Conservation (phyloP, 2,797 vertebrate species). For the Lagorchestes hirsutus region DNA sequence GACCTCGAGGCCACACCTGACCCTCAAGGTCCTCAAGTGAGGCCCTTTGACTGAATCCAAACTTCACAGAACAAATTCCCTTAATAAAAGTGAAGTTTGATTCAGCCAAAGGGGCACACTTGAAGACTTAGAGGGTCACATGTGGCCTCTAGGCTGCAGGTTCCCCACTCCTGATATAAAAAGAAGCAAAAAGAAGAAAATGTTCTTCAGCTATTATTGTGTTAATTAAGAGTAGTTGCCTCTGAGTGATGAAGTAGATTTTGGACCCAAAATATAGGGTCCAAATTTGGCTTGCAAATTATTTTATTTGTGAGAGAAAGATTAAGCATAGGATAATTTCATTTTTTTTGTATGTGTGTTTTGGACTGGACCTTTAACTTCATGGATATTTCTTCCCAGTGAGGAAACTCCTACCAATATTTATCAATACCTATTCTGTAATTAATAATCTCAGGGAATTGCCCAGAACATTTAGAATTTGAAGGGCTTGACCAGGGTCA, state of each 20-base stretch:
- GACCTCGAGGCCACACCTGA: no score
- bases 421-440: background rate
- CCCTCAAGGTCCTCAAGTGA: no score
- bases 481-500: background rate
- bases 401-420: background rate
- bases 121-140: no score
- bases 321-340: background rate
- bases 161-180: slow-evolving; percentile 8
- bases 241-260: slow-evolving; percentile 5
- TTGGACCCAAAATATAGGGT: background rate
- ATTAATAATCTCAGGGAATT: background rate
- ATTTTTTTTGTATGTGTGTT: background rate
- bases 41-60: no score
- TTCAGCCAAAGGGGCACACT: no score
- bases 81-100: no score
- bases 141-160: no score
- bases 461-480: background rate
- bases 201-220: background rate
- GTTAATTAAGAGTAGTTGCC: slow-evolving; percentile 9
- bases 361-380: background rate
- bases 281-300: background rate
- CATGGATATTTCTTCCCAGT: background rate
- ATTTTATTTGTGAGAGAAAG: slow-evolving; percentile 25
- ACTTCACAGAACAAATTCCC: no score
- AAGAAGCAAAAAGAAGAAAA: slow-evolving; percentile 3